These are phyloP conservation scores for Drosophila dives DNA, from an alignment of 2,888 invertebrate species.

Conservation along the genomic window DNA sequence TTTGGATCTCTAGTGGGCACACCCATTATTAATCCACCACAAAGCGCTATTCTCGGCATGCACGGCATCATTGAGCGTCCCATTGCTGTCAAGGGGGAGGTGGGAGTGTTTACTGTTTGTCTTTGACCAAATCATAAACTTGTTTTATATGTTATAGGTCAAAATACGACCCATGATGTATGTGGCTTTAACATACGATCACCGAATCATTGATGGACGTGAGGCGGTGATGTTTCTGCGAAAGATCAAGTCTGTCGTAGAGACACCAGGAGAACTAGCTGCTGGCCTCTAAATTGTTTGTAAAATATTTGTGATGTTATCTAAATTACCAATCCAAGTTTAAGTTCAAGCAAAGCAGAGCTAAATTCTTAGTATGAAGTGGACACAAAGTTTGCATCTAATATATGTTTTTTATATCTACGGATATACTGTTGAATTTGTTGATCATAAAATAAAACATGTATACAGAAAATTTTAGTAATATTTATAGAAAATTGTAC, in stretches of 20 bases:
- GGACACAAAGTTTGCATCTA: background rate
- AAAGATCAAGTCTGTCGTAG: conserved; percentile 97
- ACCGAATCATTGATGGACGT: conserved; percentile 98
- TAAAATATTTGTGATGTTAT: background rate
- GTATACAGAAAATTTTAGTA: background rate
- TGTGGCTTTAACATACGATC: conserved; percentile 99
- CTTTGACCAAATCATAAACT: background rate
- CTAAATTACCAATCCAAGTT: background rate
- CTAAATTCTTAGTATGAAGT: conserved; percentile 33
- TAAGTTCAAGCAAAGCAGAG: background rate
- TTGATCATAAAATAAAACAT: background rate
- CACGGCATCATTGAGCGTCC: conserved; percentile 98
- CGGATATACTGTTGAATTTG: background rate
- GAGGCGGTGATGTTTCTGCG: conserved; percentile 98
- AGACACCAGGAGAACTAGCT: conserved; percentile 96
- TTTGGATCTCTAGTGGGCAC: conserved; percentile 99
- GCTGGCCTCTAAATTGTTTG: conserved; percentile 92
- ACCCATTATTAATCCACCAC: conserved; percentile 99
- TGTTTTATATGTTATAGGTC: conserved; percentile 87
- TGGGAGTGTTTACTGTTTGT: conserved; percentile 18
- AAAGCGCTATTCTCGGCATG: conserved; percentile 99
- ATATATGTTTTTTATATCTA: background rate
- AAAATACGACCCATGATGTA: conserved; percentile 99
- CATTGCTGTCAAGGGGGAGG: conserved; percentile 96
- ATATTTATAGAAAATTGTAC: background rate